Evolutionary conservation across 2,797 vertebrate species (phyloP).

Genomic region (Todus mexicanus): DNA sequence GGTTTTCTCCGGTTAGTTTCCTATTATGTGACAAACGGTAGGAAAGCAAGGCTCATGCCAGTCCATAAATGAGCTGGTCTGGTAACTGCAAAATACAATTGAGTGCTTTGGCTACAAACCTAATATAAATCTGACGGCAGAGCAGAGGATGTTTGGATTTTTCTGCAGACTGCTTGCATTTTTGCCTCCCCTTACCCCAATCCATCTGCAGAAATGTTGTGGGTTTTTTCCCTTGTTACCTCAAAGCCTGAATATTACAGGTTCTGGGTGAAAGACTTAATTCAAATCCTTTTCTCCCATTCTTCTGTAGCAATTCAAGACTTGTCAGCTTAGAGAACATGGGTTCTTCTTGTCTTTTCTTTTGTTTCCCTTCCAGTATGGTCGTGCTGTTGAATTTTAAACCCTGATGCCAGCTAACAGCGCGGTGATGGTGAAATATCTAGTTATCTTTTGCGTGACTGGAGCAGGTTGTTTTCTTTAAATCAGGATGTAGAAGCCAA

Average conservation of each 20-base stretch:
- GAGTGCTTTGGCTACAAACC: not conserved
- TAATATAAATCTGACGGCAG: not conserved
- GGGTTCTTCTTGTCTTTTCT: not conserved
- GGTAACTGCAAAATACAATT: constrained; percentile 39
- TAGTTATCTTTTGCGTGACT: constrained; percentile 10
- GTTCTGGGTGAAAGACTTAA: constrained; percentile 55
- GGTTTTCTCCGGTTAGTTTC: constrained; percentile 39
- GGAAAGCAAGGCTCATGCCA: not conserved
- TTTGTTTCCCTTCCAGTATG: not conserved
- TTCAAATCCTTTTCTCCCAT: constrained; percentile 48
- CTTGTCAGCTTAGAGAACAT: constrained; percentile 45
- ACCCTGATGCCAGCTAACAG: not conserved
- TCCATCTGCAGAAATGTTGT: constrained; percentile 9
- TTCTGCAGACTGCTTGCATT: not conserved
- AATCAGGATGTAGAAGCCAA: not conserved
- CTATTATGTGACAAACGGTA: not conserved
- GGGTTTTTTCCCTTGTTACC: constrained; percentile 44
- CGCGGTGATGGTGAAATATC: not conserved
- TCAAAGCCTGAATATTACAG: constrained; percentile 44
- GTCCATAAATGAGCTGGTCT: not conserved
- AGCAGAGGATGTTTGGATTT: not conserved
- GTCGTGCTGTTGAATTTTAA: constrained; percentile 5
- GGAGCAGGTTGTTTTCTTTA: constrained; percentile 25
- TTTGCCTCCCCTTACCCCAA: not conserved
- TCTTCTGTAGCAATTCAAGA: constrained; percentile 44